Conservation (phyloP, 92 coral and sea anemone genomes). For the Diadumene lineata region DNA sequence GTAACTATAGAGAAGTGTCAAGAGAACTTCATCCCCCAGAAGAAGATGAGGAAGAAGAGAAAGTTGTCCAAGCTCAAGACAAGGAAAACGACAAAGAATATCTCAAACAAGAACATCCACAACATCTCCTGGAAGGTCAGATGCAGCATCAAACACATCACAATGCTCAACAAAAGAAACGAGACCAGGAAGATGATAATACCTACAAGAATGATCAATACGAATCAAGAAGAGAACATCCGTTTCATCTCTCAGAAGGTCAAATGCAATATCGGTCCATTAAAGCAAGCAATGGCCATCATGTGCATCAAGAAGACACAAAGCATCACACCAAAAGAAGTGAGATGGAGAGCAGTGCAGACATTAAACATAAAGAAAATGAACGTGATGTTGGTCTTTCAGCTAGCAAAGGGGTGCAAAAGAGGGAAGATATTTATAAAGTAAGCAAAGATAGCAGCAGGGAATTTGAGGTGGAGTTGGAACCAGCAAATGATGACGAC, state of each 20-base stretch:
- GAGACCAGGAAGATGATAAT: not conserved
- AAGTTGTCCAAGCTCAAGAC: not conserved
- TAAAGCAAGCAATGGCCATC: no score
- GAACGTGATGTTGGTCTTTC: not conserved
- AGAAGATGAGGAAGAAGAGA: conserved; percentile 1
- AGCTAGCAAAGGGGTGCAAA: not conserved
- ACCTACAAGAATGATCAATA: not conserved
- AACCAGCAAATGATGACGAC: not conserved
- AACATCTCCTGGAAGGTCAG: no score
- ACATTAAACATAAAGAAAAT: no score
- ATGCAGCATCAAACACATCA: no score
- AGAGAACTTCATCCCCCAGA: conserved; percentile 1
- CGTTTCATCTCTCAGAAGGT: no score
- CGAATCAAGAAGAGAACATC: no score
- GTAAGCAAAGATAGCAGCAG: not conserved
- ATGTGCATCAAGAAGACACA: not conserved
- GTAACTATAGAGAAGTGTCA: not conserved
- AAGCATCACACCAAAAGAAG: not conserved
- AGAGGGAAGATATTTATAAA: not conserved
- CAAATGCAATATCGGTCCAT: no score
- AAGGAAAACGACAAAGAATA: not conserved
- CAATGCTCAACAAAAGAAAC: not conserved
- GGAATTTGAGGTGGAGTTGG: not conserved
- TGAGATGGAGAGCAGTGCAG: not conserved
- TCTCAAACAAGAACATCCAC: no score